Evolutionary conservation across 2,888 invertebrate genomes (phyloP), one percentile per base, ranked within the genome.

Genomic region (Sesamia inferens): DNA sequence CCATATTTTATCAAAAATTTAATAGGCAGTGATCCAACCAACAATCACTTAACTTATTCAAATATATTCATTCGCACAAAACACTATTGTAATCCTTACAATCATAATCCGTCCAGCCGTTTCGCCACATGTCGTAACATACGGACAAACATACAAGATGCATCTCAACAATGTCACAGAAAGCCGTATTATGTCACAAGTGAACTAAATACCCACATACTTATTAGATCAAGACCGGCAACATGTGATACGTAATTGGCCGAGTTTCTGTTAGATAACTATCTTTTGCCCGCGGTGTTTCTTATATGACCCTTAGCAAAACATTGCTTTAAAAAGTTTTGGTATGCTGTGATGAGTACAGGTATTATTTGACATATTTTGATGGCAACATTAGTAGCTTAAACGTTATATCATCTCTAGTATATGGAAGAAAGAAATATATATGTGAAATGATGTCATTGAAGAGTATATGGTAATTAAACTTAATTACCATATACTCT

Each of bases 191-290:
- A 61, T 69, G 78, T 71, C 63, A 75, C 22, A 22, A 22, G 42
- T 73, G 83, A 22, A 61, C 81, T 73, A 79, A 65, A 80, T 85
- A 78, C 85, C 85, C 31, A 77, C 69, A 72, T 87, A 75, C 69
- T 83, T 82, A 85, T 86, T 86, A 85, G 87, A 85, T 75, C 78
- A 87, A 83, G 74, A 78, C 86, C 55, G 55, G 79, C 75, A 83
- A 74, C 81, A 79, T 81, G 67, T 47, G 71, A 74, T 66, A 79
- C 63, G 81, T 83, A 81, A 81, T 74, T 81, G 81, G 68, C 71
- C 75, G 57, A 66, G 62, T 75, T 75, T 65, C 48, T 58, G 71
- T 81, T 79, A 71, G 67, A 72, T 81, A 81, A 81, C 74, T 63
- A 64, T 69, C n/a, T 22, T n/a, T 4, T 7, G 80, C 81, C 67